Evolutionary conservation across 2,797 vertebrate species (phyloP).

Genomic region (Dermochelys coriacea): DNA sequence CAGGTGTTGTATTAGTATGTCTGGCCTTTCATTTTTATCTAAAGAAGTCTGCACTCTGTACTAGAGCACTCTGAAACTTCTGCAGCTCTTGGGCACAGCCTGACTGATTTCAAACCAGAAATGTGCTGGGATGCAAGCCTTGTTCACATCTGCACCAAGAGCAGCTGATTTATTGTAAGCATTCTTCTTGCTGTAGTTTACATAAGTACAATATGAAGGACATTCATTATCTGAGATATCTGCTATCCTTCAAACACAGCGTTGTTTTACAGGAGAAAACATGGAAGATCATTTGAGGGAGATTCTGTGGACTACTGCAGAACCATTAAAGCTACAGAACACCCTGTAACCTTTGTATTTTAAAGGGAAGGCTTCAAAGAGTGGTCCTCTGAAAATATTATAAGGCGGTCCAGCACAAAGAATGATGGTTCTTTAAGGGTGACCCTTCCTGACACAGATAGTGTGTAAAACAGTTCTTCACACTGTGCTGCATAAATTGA

Average conservation of each 20-base stretch:
- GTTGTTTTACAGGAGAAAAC: neutral
- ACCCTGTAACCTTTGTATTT: neutral
- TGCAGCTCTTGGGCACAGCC: slow-evolving; percentile 4
- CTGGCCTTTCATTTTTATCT: neutral
- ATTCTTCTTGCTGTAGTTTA: slow-evolving; percentile 47
- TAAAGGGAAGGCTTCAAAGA: rapidly evolving
- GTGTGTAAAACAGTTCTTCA: neutral
- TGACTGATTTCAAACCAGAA: slow-evolving; percentile 44
- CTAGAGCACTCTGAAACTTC: slow-evolving; percentile 2
- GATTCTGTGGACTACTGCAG: neutral
- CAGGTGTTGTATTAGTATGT: neutral
- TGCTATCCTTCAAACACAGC: neutral
- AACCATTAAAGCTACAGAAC: neutral
- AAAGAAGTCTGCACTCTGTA: neutral
- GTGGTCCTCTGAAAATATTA: neutral
- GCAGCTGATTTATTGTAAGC: slow-evolving; percentile 18
- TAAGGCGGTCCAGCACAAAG: neutral
- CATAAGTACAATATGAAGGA: slow-evolving; percentile 55
- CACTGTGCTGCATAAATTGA: slow-evolving; percentile 7
- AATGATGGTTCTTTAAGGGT: neutral
- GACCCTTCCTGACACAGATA: neutral
- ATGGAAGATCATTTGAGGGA: neutral
- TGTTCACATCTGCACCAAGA: slow-evolving; percentile 14
- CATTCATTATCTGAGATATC: neutral
- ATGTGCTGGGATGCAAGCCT: neutral